A percentile compares a stretch with the other conserved stretches of the same genome.
These are phyloP conservation scores for Trachythela sp. DNA, from an alignment of 64 coral and sea anemone species.

Conservation along the genomic window DNA sequence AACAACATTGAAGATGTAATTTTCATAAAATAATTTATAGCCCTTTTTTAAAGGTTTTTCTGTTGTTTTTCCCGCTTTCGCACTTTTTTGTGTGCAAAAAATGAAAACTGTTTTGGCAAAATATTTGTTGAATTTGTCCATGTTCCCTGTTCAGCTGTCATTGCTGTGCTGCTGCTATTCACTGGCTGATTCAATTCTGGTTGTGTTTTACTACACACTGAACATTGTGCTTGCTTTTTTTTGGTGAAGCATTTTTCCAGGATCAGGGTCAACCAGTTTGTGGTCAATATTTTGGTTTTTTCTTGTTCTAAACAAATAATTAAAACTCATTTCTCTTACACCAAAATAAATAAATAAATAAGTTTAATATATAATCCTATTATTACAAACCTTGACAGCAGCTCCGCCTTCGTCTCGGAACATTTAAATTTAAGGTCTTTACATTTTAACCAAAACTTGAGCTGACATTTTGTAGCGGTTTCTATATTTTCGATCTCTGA, in stretches of 20 bases:
- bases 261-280: constrained; percentile 29
- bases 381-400: constrained; percentile 22
- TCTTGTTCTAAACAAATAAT: constrained; percentile 22
- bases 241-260: constrained; percentile 29
- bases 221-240: not conserved
- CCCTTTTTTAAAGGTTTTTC: constrained; percentile 49
- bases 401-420: constrained; percentile 38
- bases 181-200: not conserved
- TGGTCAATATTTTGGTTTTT: constrained; percentile 25
- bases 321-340: not conserved
- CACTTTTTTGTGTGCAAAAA: constrained; percentile 14
- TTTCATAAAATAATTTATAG: constrained; percentile 55
- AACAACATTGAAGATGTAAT: constrained; percentile 30
- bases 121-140: constrained; percentile 37
- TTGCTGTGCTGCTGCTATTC: not conserved
- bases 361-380: no score
- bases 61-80: not conserved
- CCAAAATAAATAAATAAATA: no score
- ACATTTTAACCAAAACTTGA: constrained; percentile 24
- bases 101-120: constrained; percentile 49
- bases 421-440: not conserved
- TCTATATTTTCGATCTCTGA: not conserved
- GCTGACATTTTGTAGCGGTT: constrained; percentile 16
- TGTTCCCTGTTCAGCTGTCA: not conserved
- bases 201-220: not conserved